Evolutionary conservation across 2,888 invertebrate species (phyloP), one percentile per base, ranked within the genome.

Genomic region (Rotaria macrura): DNA sequence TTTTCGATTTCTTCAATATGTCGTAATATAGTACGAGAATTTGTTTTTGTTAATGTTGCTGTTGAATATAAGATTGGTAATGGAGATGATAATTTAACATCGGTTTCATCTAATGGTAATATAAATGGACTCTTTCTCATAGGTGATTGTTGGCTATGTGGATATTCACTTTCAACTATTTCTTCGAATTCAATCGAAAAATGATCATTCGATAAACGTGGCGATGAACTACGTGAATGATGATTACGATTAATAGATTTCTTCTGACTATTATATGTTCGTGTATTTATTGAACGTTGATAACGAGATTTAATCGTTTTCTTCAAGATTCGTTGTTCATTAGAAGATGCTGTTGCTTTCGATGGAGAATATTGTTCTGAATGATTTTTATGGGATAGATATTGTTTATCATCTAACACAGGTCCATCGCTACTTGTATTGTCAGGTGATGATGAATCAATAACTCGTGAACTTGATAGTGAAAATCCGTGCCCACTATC

Each of bases 1-100:
- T 74, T 74, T 74, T 74, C 74, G 10, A 74, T 74, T 40, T 74
- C 74, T 74, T 74, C 40, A 40, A 74, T 40, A 40, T 74, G 74
- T 9, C 29, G 23, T 74, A 74, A 74, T 40, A 74, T 74, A 1
- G 43, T 12, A 74, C 43, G 74, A 12, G 74, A 74, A 74, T 74
- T 40, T 7, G 74, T 40, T 79, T 79, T 79, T 79, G 10, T 79
- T 43, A 79, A 25, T 12, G 4, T 79, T 79, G 79, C 12, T 10
- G 65, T 25, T 2, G 65, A 34, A 65, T 5, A 14, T 65, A 38
- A 20, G 20, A 20, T 34, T 14, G 79, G 12, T 43, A n/a, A 79
- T n/a, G 79, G 43, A 43, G 79, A 43, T 79, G 25, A 12, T n/a
- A 12, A 43, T 43, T 23, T 25, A n/a, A 25, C 25, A 79, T 79